Base-by-base conservation (phyloP, 2,888 invertebrate genomes). In the Megalurothrips usitatus region DNA sequence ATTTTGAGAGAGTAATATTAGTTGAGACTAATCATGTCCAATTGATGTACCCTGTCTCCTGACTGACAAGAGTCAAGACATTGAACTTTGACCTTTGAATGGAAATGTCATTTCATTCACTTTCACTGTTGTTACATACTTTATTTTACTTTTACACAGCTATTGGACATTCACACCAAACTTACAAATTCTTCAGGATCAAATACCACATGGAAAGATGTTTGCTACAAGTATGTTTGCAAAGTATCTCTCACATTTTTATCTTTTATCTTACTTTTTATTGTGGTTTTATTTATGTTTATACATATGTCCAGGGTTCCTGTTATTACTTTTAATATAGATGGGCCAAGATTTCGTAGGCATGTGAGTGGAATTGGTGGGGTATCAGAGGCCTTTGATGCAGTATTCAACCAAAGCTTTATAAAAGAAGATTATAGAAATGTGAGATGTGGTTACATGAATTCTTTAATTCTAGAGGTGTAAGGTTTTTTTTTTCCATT, bases 151-250 rank as follows among this genome's bases (percentile, higher is more conserved):
- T 43, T 43, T 43, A 2, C 34, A 43, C 34, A 87, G 85, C 84
- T 92, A 83, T 87, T 89, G 84, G 88, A 89, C 83, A 88, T 92
- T 68, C 90, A 89, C 79, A 88, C 88, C 82, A 86, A 88, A 86
- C 86, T 92, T 78, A 87, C 89, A 79, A 85, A 87, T 78, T 85
- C 89, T 34, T 84, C 86, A 83, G 87, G 86, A 85, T 84, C 86
- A 58, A 85, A 84, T 79, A 84, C 86, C 81, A 85, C 85, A n/a
- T 89, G 89, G 88, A 85, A 85, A 9, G 89, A 90, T 84, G 87
- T 91, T 48, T 91, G 90, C 85, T 90, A 90, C 84, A 89, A 88
- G 90, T 90, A 86, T 78, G n/a, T 80, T 78, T 80, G 9, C 68
- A 6, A 23, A n/a, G 68, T 79, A 28, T 34, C 23, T 47, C 17